Evolutionary conservation across 2,113 vertebrate species (phyloP).

Genomic region (Nesogale talazaci): DNA sequence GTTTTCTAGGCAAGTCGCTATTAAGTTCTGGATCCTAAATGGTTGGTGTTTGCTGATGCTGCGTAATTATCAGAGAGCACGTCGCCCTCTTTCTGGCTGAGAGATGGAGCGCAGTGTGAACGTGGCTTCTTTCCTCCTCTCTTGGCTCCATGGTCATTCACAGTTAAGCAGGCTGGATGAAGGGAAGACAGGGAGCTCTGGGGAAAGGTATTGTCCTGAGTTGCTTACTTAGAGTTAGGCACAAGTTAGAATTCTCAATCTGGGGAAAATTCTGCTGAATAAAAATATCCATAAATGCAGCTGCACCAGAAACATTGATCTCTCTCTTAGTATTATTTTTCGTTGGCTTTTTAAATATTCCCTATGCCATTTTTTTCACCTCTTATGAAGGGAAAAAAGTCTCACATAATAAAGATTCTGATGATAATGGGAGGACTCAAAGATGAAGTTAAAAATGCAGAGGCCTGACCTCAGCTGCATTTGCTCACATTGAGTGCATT

Average conservation of each 20-base stretch:
- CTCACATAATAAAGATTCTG: neutral
- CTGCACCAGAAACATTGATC: neutral
- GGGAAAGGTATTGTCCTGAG: neutral
- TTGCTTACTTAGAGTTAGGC: neutral
- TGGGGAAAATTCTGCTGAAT: neutral
- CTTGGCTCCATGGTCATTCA: neutral
- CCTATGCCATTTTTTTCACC: neutral
- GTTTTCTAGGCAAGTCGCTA: neutral
- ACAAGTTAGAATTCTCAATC: neutral
- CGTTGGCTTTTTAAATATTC: neutral
- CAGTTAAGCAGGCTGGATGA: neutral
- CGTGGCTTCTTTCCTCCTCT: neutral
- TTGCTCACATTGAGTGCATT: constrained; percentile 16
- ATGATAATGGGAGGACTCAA: neutral
- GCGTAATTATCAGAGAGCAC: neutral
- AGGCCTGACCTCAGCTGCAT: neutral
- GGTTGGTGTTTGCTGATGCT: neutral
- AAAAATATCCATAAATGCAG: constrained; percentile 25
- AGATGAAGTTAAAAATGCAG: constrained; percentile 35
- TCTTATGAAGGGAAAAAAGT: neutral
- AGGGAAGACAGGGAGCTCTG: neutral
- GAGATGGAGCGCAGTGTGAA: neutral
- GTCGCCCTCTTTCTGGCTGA: neutral
- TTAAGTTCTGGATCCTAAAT: neutral
- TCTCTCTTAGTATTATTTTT: neutral